phyloP scores from a whole-genome alignment of 2,113 vertebrate genomes.

The Carlito syrichta region DNA sequence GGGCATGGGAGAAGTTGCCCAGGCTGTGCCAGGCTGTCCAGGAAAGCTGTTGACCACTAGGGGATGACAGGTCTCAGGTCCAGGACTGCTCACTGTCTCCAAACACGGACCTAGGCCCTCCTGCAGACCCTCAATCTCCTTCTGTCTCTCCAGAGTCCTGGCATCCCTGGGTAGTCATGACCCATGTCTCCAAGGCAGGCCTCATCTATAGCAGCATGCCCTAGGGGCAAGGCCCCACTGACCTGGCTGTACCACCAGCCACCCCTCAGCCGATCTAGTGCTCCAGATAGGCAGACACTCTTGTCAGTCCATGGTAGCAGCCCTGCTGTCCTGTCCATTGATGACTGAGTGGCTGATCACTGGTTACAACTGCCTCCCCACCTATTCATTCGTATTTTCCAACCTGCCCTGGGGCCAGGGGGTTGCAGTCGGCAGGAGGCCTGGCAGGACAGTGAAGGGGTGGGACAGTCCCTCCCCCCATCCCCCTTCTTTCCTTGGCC shows the following conservation, averaged over 20 bases:
- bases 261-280: no score
- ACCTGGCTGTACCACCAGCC: not conserved
- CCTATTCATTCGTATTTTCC: not conserved
- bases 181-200: not conserved
- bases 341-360: not conserved
- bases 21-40: not conserved
- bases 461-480: no score
- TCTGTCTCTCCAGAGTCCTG: not conserved
- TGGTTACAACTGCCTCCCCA: not conserved
- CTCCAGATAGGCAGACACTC: accelerated
- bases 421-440: not conserved
- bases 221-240: not conserved
- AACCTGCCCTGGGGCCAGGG: not conserved
- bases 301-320: not conserved
- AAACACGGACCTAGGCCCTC: not conserved
- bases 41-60: not conserved
- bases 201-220: not conserved
- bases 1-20: no score
- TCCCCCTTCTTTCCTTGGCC: not conserved
- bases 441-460: not conserved
- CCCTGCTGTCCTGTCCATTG: not conserved
- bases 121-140: not conserved
- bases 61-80: not conserved
- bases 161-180: accelerated
- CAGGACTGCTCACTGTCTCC: not conserved